These are phyloP conservation scores for Phengaris alcon DNA, from an alignment of 2,888 invertebrate species.

Conservation along the genomic window DNA sequence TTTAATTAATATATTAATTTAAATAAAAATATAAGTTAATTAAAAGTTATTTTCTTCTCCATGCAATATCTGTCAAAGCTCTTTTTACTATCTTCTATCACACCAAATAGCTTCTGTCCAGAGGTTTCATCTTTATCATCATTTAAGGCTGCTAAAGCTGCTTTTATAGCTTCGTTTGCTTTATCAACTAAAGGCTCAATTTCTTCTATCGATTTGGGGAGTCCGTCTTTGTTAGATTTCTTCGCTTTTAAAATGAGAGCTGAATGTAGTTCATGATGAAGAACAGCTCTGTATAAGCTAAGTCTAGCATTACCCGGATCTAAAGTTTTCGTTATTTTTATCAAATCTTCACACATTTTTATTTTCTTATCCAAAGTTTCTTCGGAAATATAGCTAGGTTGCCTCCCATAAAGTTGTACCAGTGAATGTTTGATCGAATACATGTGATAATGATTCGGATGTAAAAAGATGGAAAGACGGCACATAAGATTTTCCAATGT, in stretches of 20 bases:
- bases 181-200: constrained; percentile 64
- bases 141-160: constrained; percentile 66
- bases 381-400: constrained; percentile 80
- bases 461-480: constrained; percentile 86
- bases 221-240: constrained; percentile 56
- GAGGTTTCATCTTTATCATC: constrained; percentile 77
- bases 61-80: constrained; percentile 71
- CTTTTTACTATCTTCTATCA: constrained; percentile 69
- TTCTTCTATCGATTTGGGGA: constrained; percentile 53
- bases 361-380: constrained; percentile 82
- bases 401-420: constrained; percentile 87
- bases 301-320: constrained; percentile 87
- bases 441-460: constrained; percentile 91
- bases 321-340: constrained; percentile 80
- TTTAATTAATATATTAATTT: constrained; percentile 31
- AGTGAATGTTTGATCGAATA: constrained; percentile 90
- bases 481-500: constrained; percentile 82
- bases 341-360: constrained; percentile 82
- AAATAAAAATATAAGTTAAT: constrained; percentile 42
- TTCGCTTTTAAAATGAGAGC: constrained; percentile 75
- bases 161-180: constrained; percentile 64
- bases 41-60: constrained; percentile 59
- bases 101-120: constrained; percentile 73
- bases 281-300: constrained; percentile 87
- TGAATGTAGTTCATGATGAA: constrained; percentile 85